These are phyloP conservation scores for Halcyon leucocephala DNA, from an alignment of 2,797 vertebrate species.

Conservation along the genomic window DNA sequence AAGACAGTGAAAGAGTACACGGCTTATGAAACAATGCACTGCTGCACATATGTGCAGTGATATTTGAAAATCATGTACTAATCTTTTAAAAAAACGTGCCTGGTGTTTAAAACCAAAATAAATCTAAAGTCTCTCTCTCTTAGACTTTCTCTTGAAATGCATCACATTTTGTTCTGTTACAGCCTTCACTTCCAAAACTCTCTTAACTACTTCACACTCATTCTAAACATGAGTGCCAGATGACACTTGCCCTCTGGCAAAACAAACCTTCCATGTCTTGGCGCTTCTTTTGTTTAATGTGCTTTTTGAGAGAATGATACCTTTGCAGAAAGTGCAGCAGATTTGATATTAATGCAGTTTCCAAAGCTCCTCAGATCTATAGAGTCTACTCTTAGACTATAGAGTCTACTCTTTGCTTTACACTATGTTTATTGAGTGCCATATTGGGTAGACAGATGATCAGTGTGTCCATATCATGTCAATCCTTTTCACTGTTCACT, in stretches of 20 bases:
- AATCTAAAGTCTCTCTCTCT: not conserved
- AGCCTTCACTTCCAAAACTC: not conserved
- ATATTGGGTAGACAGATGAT: not conserved
- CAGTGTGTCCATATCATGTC: not conserved
- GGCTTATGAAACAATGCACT: not conserved
- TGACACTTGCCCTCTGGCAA: not conserved
- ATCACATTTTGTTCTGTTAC: not conserved
- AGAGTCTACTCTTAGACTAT: too few species aligned
- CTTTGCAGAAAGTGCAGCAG: not conserved
- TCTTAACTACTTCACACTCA: not conserved
- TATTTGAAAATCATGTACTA: constrained; percentile 35
- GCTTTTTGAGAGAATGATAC: not conserved
- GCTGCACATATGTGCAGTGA: not conserved
- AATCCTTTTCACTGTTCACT: not conserved
- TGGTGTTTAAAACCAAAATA: not conserved
- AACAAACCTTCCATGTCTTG: not conserved
- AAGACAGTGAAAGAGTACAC: not conserved
- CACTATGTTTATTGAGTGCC: not conserved
- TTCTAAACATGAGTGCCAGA: not conserved
- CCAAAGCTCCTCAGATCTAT: not conserved
- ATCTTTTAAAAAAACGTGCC: not conserved
- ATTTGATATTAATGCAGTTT: not conserved
- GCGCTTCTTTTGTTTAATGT: not conserved
- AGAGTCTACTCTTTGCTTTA: not conserved
- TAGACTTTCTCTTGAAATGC: not conserved